A percentile compares a stretch with the other conserved stretches of the same genome.
These are phyloP conservation scores for Aspiorhynchus laticeps DNA, from an alignment of 2,113 vertebrate genomes.

Conservation along the genomic window DNA sequence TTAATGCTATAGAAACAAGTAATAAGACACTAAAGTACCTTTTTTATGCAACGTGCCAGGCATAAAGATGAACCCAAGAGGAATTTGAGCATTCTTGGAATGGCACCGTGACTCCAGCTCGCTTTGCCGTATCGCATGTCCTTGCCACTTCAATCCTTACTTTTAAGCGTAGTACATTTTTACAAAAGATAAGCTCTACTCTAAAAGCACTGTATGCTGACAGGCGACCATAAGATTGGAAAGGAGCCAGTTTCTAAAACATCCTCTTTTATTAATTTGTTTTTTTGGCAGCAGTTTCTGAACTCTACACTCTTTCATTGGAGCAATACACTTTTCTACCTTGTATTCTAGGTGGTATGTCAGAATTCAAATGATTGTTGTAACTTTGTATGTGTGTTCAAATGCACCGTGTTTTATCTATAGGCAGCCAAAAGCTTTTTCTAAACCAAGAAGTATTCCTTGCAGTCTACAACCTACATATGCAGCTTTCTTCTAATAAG, in stretches of 20 bases:
- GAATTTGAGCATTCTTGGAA: slow-evolving; percentile 20
- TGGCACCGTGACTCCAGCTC: background rate
- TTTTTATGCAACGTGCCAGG: background rate
- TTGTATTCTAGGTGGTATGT: background rate
- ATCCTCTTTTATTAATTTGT: background rate
- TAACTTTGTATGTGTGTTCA: background rate
- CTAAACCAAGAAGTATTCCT: background rate
- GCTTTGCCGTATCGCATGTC: slow-evolving; percentile 8
- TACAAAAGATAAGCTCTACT: slow-evolving; percentile 19
- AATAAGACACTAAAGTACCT: background rate
- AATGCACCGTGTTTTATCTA: background rate
- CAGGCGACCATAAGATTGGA: background rate
- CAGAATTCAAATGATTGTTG: background rate
- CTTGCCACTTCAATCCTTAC: background rate
- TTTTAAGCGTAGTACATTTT: slow-evolving; percentile 10
- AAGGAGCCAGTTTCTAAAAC: background rate
- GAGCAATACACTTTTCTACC: background rate
- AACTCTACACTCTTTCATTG: background rate
- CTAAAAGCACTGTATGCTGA: slow-evolving; percentile 11
- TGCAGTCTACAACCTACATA: background rate
- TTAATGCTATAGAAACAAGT: background rate
- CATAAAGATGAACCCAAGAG: slow-evolving; percentile 19
- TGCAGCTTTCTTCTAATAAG: background rate
- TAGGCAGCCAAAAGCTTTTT: background rate
- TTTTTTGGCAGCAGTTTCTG: slow-evolving; percentile 2